Evolutionary conservation across 2,113 vertebrate species (phyloP), one percentile per base, ranked within the genome.

Genomic region (Noturus placidus): DNA sequence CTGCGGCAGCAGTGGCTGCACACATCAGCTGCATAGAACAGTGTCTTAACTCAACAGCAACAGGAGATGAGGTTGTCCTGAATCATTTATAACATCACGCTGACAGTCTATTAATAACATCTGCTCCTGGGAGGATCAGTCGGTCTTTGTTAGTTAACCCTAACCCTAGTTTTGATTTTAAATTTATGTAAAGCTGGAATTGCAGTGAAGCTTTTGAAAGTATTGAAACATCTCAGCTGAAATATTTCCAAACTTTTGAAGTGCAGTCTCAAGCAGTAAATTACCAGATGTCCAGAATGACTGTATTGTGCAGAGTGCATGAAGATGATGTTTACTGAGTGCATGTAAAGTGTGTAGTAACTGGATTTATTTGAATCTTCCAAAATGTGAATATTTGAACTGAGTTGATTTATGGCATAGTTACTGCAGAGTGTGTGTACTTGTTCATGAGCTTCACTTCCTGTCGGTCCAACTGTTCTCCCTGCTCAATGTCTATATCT

Each of bases 21-120:
- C 30, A 79, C 20, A 33, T 57, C 77, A 82, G 72, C 33, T 59
- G 22, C 54, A 57, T 33, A 27, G 20, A 70, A 35, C 63, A 50
- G 81, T 69, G 61, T 82, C 54, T n/a, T 57, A 9, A n/a, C 35
- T 63, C 61, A 65, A 25, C 61, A 81, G 56, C 87, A 85, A 82
- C 57, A 57, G 74, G 63, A 84, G 72, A 87, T 70, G 82, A 80
- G 50, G 13, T 35, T 74, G 25, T 61, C 4, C 25, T 86, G 11
- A 83, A 88, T 79, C 50, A 90, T 90, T 88, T 35, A 88, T 67
- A 84, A 78, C 38, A 54, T 67, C 65, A 22, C 65, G 79, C 77
- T 3, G 65, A 27, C 5, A 63, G 82, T 84, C 76, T 50, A 38
- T 82, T 82, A 70, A 70, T 77, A 67, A 57, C 50, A 25, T 52